Conservation (phyloP, 1,140 invertebrate species). For the Antheraea mylitta region DNA sequence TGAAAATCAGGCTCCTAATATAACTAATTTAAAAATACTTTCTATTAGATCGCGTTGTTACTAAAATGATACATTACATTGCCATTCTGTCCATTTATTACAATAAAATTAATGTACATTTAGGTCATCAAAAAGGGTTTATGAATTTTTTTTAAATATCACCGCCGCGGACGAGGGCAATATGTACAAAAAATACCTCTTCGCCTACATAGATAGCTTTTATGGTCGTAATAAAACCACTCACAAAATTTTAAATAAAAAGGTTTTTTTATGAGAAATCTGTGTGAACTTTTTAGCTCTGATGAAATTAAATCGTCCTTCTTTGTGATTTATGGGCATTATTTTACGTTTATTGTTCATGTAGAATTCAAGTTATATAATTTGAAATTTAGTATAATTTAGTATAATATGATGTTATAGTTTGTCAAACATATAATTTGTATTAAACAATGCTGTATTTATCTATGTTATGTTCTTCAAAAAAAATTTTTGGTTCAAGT, state of each 20-base stretch:
- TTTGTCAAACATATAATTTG: too few species aligned
- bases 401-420: too few species aligned
- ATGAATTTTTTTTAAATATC: background rate
- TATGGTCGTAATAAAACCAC: background rate
- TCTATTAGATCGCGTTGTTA: too few species aligned
- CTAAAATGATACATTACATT: too few species aligned
- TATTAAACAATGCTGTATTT: too few species aligned
- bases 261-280: conserved; percentile 3
- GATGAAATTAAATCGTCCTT: background rate
- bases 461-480: too few species aligned
- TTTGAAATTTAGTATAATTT: too few species aligned
- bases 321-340: background rate
- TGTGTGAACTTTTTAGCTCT: background rate
- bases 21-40: too few species aligned
- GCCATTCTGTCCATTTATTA: background rate
- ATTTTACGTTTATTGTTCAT: too few species aligned
- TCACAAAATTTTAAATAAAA: background rate
- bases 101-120: background rate
- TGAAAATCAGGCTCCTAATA: too few species aligned
- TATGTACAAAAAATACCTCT: background rate
- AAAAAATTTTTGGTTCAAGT: too few species aligned
- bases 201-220: background rate
- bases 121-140: background rate
- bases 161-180: background rate
- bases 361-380: too few species aligned